phyloP scores from a whole-genome alignment of 2,113 vertebrate genomes.

The Neoarius graeffei region DNA sequence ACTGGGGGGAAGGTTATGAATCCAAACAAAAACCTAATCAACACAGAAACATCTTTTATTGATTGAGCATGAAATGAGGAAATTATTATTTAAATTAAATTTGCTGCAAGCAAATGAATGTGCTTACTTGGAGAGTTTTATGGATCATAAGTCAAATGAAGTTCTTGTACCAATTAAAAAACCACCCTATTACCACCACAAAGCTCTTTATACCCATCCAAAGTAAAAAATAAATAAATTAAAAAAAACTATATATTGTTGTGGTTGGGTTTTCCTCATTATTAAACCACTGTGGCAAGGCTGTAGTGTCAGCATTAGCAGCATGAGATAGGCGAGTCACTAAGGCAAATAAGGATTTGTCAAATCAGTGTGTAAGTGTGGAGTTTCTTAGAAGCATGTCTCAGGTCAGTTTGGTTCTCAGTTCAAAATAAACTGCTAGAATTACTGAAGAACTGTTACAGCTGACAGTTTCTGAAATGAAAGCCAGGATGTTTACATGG shows the following conservation, averaged over 20 bases:
- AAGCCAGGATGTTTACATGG: background rate
- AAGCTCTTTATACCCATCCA: background rate
- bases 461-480: conserved; percentile 33
- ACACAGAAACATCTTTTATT: conserved; percentile 3
- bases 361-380: background rate
- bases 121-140: background rate
- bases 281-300: conserved; percentile 1
- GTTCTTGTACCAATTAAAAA: background rate
- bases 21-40: background rate
- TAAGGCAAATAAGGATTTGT: conserved; percentile 9
- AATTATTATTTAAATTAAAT: background rate
- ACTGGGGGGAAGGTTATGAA: no score
- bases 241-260: background rate
- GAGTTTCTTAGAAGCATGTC: background rate
- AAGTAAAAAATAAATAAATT: no score
- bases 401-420: background rate
- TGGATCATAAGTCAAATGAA: background rate
- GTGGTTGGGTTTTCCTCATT: background rate
- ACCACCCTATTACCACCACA: background rate
- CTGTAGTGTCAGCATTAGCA: background rate
- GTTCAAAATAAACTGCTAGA: conserved; percentile 7
- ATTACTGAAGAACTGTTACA: conserved; percentile 11
- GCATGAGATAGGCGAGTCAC: background rate
- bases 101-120: background rate
- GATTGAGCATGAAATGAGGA: background rate